Evolutionary conservation across 2,797 vertebrate genomes (phyloP).

Genomic region (Taeniopygia guttata): DNA sequence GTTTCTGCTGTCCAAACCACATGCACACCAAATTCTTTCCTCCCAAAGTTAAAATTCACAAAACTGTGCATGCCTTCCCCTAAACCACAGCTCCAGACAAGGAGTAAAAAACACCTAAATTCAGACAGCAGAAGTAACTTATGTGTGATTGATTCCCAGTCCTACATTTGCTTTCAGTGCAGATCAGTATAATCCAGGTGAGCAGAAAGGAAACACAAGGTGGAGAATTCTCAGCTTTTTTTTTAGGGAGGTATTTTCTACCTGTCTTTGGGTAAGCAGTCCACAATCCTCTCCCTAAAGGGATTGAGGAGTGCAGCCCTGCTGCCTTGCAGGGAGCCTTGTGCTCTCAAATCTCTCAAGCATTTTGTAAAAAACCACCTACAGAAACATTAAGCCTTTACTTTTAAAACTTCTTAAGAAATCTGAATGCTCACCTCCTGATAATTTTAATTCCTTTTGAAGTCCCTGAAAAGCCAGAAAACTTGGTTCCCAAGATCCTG

Average conservation of each 20-base stretch:
- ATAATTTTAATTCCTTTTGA: neutral
- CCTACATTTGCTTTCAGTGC: neutral
- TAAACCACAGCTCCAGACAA: neutral
- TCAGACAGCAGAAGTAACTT: neutral
- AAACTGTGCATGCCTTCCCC: neutral
- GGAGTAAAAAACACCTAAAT: neutral
- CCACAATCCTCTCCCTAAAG: neutral
- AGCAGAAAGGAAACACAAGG: neutral
- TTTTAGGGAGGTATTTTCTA: neutral
- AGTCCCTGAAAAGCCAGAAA: neutral
- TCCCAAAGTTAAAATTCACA: neutral
- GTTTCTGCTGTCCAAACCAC: neutral
- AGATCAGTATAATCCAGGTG: neutral
- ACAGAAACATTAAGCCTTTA: neutral
- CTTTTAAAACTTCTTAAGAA: neutral
- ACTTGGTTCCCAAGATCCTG: neutral
- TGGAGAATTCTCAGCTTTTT: neutral
- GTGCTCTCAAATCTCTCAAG: neutral
- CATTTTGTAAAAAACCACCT: neutral
- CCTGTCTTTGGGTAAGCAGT: neutral
- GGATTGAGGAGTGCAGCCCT: neutral
- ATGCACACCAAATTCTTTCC: fast-evolving
- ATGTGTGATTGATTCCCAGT: neutral
- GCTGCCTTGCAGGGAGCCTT: neutral
- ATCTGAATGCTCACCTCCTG: neutral